These are phyloP conservation scores for Monochamus alternatus DNA, from an alignment of 2,888 invertebrate species.

Conservation along the genomic window DNA sequence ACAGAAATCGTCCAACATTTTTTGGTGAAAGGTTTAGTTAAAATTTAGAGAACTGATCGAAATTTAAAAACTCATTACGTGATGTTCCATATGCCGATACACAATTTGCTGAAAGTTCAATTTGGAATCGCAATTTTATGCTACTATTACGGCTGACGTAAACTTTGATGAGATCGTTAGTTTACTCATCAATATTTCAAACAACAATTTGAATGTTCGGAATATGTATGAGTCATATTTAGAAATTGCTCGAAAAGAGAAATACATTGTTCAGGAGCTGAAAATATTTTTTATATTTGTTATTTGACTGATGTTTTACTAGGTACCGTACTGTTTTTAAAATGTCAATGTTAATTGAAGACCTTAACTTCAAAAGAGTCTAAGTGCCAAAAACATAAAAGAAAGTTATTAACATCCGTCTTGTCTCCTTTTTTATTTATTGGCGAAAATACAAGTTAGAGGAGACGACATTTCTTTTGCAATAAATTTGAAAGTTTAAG, in stretches of 20 bases:
- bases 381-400: too few species aligned
- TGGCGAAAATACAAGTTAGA: too few species aligned
- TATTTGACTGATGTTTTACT: too few species aligned
- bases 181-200: conserved; percentile 25
- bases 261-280: not conserved
- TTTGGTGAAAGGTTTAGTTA: not conserved
- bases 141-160: conserved; percentile 1
- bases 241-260: not conserved
- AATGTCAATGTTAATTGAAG: too few species aligned
- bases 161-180: conserved; percentile 29
- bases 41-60: conserved; percentile 9
- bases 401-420: too few species aligned
- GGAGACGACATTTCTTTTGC: too few species aligned
- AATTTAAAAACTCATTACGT: conserved; percentile 23
- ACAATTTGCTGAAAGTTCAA: conserved; percentile 18
- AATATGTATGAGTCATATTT: conserved; percentile 4
- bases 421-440: too few species aligned
- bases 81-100: conserved; percentile 21
- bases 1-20: not conserved
- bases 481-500: too few species aligned
- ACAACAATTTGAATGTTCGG: not conserved
- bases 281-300: too few species aligned
- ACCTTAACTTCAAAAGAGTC: too few species aligned
- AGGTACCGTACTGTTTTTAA: too few species aligned
- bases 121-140: conserved; percentile 34